phyloP scores from a whole-genome alignment of 2,113 vertebrate genomes.

The Climacteris rufus region DNA sequence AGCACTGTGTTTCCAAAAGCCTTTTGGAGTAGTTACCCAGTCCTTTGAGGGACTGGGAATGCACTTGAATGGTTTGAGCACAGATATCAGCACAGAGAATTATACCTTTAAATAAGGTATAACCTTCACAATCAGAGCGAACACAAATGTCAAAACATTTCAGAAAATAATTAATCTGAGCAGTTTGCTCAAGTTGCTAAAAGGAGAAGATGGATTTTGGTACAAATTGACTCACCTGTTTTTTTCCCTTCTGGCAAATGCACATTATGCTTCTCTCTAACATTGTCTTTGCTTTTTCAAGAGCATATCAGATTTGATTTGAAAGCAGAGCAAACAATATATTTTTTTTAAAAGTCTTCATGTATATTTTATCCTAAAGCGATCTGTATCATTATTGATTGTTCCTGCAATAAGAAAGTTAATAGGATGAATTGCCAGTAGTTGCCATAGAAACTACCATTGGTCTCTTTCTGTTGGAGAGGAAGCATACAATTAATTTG shows the following conservation, averaged over 20 bases:
- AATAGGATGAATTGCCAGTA: slow-evolving; percentile 67
- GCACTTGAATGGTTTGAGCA: background rate
- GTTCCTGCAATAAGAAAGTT: slow-evolving; percentile 67
- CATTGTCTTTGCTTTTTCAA: slow-evolving; percentile 38
- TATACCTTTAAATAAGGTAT: background rate
- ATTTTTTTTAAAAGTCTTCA: slow-evolving; percentile 47
- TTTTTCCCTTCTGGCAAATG: background rate
- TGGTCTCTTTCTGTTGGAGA: slow-evolving; percentile 51
- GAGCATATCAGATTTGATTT: slow-evolving; percentile 47
- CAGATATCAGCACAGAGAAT: background rate
- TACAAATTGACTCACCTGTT: background rate
- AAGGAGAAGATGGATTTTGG: background rate
- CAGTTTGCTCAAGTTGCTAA: background rate
- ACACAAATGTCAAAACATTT: background rate
- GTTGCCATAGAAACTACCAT: slow-evolving; percentile 71
- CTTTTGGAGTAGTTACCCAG: background rate
- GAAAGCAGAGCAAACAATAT: slow-evolving; percentile 62
- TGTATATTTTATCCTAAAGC: slow-evolving; percentile 71
- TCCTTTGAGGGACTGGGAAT: background rate
- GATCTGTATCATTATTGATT: slow-evolving; percentile 69
- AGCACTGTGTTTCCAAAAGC: background rate
- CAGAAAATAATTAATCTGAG: slow-evolving; percentile 22
- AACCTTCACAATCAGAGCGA: slow-evolving; percentile 1
- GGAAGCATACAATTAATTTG: slow-evolving; percentile 67
- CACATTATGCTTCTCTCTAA: background rate